These are phyloP conservation scores for Ochropleura leucogaster DNA, from an alignment of 2,888 invertebrate species.

Conservation along the genomic window DNA sequence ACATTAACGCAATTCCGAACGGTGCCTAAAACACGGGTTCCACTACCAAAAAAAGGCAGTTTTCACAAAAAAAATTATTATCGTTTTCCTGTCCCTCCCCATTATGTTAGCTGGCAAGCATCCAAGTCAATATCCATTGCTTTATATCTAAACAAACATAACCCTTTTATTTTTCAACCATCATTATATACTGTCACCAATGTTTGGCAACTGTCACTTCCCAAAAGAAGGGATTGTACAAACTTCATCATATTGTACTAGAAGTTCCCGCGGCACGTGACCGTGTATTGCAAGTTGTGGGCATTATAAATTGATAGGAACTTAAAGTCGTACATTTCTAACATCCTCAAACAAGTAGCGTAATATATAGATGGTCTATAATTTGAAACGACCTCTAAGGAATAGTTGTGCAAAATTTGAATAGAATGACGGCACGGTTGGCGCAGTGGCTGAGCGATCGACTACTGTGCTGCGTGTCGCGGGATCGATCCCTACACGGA, in stretches of 20 bases:
- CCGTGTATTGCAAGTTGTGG: background rate
- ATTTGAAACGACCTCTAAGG: background rate
- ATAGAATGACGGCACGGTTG: no score
- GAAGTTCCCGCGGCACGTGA: background rate
- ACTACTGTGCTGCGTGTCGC: no score
- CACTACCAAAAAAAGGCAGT: slow-evolving; percentile 16
- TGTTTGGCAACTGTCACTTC: slow-evolving; percentile 1
- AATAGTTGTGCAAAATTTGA: background rate
- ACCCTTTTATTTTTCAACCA: slow-evolving; percentile 33
- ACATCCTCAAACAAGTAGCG: background rate
- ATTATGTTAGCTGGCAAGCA: slow-evolving; percentile 45
- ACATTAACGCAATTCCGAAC: background rate
- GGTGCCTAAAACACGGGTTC: background rate
- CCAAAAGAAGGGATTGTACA: background rate
- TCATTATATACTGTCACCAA: slow-evolving; percentile 4
- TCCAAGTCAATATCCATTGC: slow-evolving; percentile 48
- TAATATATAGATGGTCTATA: background rate
- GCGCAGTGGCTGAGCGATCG: no score
- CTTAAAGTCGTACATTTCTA: background rate
- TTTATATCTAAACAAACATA: slow-evolving; percentile 25
- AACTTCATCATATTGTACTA: background rate
- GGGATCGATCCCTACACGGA: no score
- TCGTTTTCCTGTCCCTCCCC: slow-evolving; percentile 9
- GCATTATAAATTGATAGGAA: background rate
- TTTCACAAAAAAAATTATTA: slow-evolving; percentile 28